Evolutionary conservation across 2,888 invertebrate species (phyloP).

Genomic region (Plebejus melissa): DNA sequence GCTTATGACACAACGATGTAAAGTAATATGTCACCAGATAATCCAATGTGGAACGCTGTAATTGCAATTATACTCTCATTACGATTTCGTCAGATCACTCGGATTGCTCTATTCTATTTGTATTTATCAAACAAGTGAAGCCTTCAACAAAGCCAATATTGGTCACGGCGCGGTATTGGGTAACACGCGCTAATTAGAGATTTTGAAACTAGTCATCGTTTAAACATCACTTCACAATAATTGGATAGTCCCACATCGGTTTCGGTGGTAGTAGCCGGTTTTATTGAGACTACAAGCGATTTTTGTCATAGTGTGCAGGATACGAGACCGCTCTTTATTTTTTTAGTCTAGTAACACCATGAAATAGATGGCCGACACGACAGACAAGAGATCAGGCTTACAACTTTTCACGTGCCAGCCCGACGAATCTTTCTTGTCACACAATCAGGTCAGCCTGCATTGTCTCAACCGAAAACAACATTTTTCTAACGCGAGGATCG

Average conservation of each 20-base stretch:
- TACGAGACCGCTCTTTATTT: no score
- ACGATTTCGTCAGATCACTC: constrained; percentile 24
- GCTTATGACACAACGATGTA: constrained; percentile 18
- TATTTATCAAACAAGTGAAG: constrained; percentile 14
- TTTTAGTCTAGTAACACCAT: no score
- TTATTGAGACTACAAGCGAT: background rate
- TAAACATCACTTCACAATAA: constrained; percentile 35
- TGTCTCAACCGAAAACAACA: background rate
- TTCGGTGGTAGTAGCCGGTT: background rate
- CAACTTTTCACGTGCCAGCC: background rate
- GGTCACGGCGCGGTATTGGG: constrained; percentile 17
- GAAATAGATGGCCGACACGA: no score
- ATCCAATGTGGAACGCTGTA: constrained; percentile 9
- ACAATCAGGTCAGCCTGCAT: background rate
- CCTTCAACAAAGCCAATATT: constrained; percentile 21
- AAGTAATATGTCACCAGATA: constrained; percentile 25
- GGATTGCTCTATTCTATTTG: constrained; percentile 24
- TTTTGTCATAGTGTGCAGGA: background rate
- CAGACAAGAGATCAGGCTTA: no score
- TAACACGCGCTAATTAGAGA: constrained; percentile 25
- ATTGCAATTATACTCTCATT: constrained; percentile 28
- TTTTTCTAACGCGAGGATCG: background rate
- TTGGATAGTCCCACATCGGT: constrained; percentile 28
- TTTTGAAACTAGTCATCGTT: constrained; percentile 20
- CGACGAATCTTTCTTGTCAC: background rate